Evolutionary conservation across 1,140 invertebrate species (phyloP), one percentile per base, ranked within the genome.

Genomic region (Dreissena polymorpha): DNA sequence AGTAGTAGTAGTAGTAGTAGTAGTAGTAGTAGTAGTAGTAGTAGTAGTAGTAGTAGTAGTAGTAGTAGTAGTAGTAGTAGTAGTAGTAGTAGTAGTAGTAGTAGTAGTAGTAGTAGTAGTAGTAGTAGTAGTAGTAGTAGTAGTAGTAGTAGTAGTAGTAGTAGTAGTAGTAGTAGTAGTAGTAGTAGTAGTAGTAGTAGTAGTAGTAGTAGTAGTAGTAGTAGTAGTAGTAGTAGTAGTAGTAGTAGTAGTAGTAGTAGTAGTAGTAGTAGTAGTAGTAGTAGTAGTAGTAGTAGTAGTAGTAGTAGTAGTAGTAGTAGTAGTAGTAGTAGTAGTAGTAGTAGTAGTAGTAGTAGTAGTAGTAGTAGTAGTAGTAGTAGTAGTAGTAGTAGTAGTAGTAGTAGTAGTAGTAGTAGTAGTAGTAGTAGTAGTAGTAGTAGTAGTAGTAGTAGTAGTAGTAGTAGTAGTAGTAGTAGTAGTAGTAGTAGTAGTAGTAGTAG

Each of bases 1-100:
- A 68, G 65, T 68, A 68, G 65, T 68, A 68, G 65, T 68, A 23
- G 65, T 68, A 68, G 65, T 68, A 68, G 65, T 68, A 68, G 65
- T 68, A 23, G 65, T 68, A 68, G 65, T 68, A 68, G 65, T 68
- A 23, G 65, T 68, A 68, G 65, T 68, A 68, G 65, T 68, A 68
- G 65, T 68, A 23, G 65, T 68, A 68, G 65, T 68, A 68, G 65
- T 68, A 68, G 65, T 68, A 23, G 65, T 68, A 23, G 65, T 68
- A 68, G 65, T 68, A 68, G 65, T 68, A 68, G 65, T 68, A 23
- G 65, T 68, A 68, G 65, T 68, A 68, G 65, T 68, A 68, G 65
- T 68, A 23, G 65, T 68, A 68, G 65, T 68, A 68, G 65, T 68
- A 68, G 65, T 68, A 23, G 65, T 68, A 68, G 65, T 68, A 68